Conservation (phyloP, 2,113 vertebrate species). For the Rattus norvegicus region GRCr8 NC_086033.1:103350501-103351000, state of each 20-base stretch:
- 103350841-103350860: neutral
- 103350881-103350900: neutral
- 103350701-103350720: neutral
- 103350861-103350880: neutral
- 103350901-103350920: neutral
- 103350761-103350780: neutral
- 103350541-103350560: neutral
- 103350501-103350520: fast-evolving
- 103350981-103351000: neutral
- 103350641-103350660: neutral
- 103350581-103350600: neutral
- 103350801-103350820: constrained; percentile 31
- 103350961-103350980: neutral
- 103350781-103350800: neutral
- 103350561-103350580: neutral
- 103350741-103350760: neutral
- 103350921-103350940: neutral
- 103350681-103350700: neutral
- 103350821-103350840: constrained; percentile 41
- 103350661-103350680: neutral
- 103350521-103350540: neutral
- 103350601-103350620: neutral
- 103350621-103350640: neutral
- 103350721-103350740: neutral
- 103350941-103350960: neutral